phyloP scores from a whole-genome alignment of 2,113 vertebrate genomes.

The Lasiurus borealis region DNA sequence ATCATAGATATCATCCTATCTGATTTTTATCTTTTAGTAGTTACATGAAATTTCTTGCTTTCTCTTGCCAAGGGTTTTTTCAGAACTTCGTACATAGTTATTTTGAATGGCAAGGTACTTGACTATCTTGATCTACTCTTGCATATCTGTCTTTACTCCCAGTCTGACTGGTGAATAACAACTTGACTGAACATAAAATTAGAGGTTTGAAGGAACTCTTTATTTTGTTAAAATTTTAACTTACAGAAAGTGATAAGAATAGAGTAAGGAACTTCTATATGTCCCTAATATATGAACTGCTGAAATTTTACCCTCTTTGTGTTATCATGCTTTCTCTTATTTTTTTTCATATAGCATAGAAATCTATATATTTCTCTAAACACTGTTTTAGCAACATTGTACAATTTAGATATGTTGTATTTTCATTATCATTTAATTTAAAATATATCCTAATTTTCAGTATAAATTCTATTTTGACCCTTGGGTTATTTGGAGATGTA shows the following conservation, averaged over 20 bases:
- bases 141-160: not conserved
- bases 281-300: not conserved
- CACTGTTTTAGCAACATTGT: not conserved
- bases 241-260: not conserved
- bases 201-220: not conserved
- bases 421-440: slow-evolving; percentile 18
- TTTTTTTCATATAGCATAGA: not conserved
- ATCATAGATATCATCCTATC: not conserved
- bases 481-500: not conserved
- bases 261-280: not conserved
- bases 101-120: not conserved
- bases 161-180: not conserved
- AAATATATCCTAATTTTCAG: slow-evolving; percentile 16
- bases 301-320: not conserved
- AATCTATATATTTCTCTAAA: not conserved
- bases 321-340: not conserved
- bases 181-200: slow-evolving; percentile 2
- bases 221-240: slow-evolving; percentile 22
- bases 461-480: not conserved
- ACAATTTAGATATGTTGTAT: slow-evolving; percentile 8
- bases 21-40: not conserved
- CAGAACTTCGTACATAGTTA: not conserved
- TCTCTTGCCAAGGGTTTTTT: not conserved
- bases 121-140: not conserved
- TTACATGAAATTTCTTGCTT: slow-evolving; percentile 14